Evolutionary conservation across 2,797 vertebrate genomes (phyloP), one percentile per base, ranked within the genome.

Genomic region (Acrocephalus scirpaceus): DNA sequence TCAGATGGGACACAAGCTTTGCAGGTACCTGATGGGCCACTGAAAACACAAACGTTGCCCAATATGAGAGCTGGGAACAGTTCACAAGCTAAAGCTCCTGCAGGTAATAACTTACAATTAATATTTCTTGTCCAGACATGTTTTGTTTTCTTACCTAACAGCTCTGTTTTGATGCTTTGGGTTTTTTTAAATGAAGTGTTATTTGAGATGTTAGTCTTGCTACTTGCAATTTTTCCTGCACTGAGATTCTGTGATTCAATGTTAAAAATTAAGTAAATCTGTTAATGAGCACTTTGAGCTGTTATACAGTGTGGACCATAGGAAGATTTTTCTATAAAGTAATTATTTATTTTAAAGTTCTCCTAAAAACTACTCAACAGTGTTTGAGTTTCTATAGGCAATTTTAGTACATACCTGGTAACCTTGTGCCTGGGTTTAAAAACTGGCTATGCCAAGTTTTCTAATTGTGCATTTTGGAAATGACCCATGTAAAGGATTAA

Each of bases 1-100:
- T 98, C 98, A 4, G 99, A 99, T 77, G 98, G 98, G 19, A 97
- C 98, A 11, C 95, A 98, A 88, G 97, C 98, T 27, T 92, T 98
- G 65, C 99, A 98, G 70, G 88, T 97, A 17, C 84, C 97, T 14
- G 98, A 98, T 81, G 97, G 97, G 56, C 97, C 94, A 2, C 81
- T 98, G 30, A 98, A 98, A 72, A 95, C 98, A 18, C 98, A 98
- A 72, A 99, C 99, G 0, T 95, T 98, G 56, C 98, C 98, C 40
- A 98, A 97, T 64, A 97, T 98, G 98, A 97, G 97, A 93, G 94
- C 97, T 47, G 97, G 93, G 36, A 95, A 96, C 32, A 53, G 94
- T 56, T 95, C 96, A 36, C 98, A 98, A 69, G 77, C 61, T 50
- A 98, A 98, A 97, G 87, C 72, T 91, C 72, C 96, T 93, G 86